Conservation (phyloP, 2,888 invertebrate genomes). For the Lithophane socia region DNA sequence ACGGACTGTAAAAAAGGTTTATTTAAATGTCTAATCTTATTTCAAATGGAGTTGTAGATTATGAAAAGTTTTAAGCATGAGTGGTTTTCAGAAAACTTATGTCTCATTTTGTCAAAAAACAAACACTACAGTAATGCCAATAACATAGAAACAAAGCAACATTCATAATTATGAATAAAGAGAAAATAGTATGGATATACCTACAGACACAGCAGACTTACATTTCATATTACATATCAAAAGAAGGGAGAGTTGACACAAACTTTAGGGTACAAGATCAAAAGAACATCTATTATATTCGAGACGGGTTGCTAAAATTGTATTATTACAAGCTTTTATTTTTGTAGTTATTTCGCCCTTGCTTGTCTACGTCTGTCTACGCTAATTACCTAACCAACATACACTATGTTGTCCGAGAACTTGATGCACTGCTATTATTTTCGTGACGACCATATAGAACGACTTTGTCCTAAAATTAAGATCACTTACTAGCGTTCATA, state of each 20-base stretch:
- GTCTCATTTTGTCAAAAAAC: background rate
- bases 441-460: no score
- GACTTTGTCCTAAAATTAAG: background rate
- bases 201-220: background rate
- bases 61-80: background rate
- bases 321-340: no score
- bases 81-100: background rate
- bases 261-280: conserved; percentile 1
- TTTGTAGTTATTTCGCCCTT: no score
- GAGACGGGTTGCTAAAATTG: no score
- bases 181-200: no score
- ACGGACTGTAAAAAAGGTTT: background rate
- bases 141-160: background rate
- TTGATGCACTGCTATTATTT: no score
- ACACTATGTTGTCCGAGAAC: no score
- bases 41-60: no score
- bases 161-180: background rate
- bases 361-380: no score
- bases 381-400: no score
- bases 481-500: background rate
- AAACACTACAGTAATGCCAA: background rate
- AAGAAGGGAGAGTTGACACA: conserved; percentile 1
- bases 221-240: background rate
- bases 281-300: no score
- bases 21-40: no score